These are phyloP conservation scores for Sarcophaga carnaria DNA, from an alignment of 2,888 invertebrate species.

Conservation along the genomic window DNA sequence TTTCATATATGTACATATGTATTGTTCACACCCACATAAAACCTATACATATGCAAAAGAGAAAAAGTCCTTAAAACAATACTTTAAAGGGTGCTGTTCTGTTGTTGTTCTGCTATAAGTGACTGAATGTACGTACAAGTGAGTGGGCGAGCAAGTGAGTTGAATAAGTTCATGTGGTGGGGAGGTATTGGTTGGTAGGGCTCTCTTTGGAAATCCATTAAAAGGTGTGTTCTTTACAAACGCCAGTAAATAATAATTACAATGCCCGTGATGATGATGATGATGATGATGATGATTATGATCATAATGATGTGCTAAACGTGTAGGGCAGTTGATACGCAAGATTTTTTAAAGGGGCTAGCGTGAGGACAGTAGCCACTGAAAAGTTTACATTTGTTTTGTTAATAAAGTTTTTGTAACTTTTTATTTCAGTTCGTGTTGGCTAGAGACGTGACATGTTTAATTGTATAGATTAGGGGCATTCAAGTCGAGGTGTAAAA, in stretches of 20 bases:
- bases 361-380: not conserved
- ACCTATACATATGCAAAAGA: not conserved
- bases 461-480: not conserved
- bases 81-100: conserved; percentile 5
- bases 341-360: not conserved
- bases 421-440: conserved; percentile 11
- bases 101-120: not conserved
- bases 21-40: not conserved
- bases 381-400: not conserved
- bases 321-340: conserved; percentile 25
- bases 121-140: not conserved
- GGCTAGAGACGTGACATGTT: conserved; percentile 4
- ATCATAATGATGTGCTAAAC: conserved; percentile 19
- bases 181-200: no score
- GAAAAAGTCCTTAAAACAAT: conserved; percentile 25
- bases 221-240: conserved; percentile 30
- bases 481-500: not conserved
- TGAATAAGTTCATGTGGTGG: not conserved
- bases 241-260: conserved; percentile 2
- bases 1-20: conserved; percentile 3
- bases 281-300: no score
- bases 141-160: not conserved
- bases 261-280: not conserved
- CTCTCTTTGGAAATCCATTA: not conserved
- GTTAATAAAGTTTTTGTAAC: not conserved